These are phyloP conservation scores for Spea hammondii DNA, from an alignment of 2,797 vertebrate species.

Conservation along the genomic window DNA sequence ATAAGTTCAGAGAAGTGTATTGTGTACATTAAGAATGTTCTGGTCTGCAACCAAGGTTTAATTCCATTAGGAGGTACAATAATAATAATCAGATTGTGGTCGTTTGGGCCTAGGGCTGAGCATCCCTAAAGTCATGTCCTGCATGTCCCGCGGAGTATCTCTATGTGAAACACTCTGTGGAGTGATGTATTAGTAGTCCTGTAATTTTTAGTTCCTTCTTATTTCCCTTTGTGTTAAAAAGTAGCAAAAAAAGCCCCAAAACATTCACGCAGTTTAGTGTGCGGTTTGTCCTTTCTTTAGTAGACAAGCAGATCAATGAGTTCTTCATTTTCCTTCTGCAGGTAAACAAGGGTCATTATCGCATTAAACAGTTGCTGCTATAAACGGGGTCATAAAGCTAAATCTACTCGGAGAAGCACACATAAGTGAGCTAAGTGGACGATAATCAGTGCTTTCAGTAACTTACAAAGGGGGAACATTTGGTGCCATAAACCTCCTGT, in stretches of 20 bases:
- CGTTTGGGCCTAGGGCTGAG: too few relatives aligned
- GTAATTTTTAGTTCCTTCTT: too few relatives aligned
- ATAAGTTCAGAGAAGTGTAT: too few relatives aligned
- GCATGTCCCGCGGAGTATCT: too few relatives aligned
- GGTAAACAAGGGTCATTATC: constrained; percentile 28
- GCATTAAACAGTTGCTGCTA: constrained; percentile 15
- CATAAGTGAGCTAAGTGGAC: constrained; percentile 23
- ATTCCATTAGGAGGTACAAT: too few relatives aligned
- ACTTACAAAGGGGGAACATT: neutral
- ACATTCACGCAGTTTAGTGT: neutral
- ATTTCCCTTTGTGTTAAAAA: too few relatives aligned
- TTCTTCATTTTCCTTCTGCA: constrained; percentile 12
- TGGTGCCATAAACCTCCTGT: constrained; percentile 31
- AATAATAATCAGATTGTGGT: too few relatives aligned
- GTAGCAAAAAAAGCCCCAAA: neutral
- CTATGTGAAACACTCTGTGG: too few relatives aligned
- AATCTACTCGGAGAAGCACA: constrained; percentile 1
- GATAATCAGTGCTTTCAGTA: constrained; percentile 16
- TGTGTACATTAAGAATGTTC: too few relatives aligned
- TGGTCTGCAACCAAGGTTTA: too few relatives aligned
- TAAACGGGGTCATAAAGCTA: constrained; percentile 29
- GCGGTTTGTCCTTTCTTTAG: neutral
- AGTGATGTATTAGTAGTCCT: too few relatives aligned
- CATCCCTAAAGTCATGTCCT: too few relatives aligned
- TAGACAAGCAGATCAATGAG: neutral